Evolutionary conservation across 2,113 vertebrate species (phyloP).

Genomic region (Pardalotus punctatus): DNA sequence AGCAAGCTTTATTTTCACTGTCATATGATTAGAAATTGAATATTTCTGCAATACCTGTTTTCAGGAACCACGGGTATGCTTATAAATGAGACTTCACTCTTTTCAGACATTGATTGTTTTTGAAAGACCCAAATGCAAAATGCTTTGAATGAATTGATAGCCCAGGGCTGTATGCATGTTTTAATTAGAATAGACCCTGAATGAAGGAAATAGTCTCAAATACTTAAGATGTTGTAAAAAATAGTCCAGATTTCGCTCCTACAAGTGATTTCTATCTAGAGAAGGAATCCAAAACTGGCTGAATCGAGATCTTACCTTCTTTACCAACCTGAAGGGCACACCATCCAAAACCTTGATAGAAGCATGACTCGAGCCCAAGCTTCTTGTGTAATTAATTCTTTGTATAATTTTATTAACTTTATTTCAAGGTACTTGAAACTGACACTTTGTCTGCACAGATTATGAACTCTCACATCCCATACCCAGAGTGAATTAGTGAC

Average conservation of each 20-base stretch:
- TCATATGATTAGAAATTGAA: not conserved
- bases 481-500: not conserved
- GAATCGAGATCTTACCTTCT: not conserved
- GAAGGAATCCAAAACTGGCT: not conserved
- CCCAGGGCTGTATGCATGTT: not conserved
- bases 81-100: not conserved
- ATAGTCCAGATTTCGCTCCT: not conserved
- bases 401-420: not conserved
- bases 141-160: not conserved
- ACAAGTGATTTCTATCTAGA: not conserved
- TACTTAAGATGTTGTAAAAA: not conserved
- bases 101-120: not conserved
- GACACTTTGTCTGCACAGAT: not conserved
- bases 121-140: not conserved
- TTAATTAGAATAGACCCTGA: not conserved
- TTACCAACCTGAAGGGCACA: not conserved
- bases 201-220: not conserved
- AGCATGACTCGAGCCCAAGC: rapidly evolving
- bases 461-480: not conserved
- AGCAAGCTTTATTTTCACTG: not conserved
- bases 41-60: not conserved
- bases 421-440: not conserved
- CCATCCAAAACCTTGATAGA: not conserved
- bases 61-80: not conserved
- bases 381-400: not conserved